Evolutionary conservation across 2,888 invertebrate species (phyloP).

Genomic region (Clivina fossor): DNA sequence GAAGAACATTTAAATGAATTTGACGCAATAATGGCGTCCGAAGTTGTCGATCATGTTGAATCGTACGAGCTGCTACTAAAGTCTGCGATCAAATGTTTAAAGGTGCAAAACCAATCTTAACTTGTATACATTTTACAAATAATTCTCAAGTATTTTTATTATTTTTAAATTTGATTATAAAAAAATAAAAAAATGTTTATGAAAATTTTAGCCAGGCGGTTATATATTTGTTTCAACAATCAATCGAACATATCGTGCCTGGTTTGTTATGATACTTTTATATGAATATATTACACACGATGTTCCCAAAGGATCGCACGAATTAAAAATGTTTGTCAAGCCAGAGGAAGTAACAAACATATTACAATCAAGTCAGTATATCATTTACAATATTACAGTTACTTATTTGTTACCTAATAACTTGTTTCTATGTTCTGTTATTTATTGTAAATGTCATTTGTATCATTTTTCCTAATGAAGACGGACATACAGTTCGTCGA

Average conservation of each 20-base stretch:
- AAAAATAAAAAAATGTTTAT: too few species aligned
- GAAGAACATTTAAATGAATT: conserved; percentile 58
- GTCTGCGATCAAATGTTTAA: conserved; percentile 65
- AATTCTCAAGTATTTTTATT: too few species aligned
- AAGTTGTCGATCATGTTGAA: conserved; percentile 86
- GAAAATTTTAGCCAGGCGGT: conserved; percentile 59
- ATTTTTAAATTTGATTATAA: too few species aligned
- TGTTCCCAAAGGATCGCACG: conserved; percentile 84
- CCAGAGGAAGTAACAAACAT: conserved; percentile 75
- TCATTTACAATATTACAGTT: too few species aligned
- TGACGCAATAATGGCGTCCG: conserved; percentile 85
- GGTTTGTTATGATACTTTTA: conserved; percentile 67
- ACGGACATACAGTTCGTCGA: too few species aligned
- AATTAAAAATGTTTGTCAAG: conserved; percentile 84
- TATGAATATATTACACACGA: conserved; percentile 76
- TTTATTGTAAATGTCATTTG: too few species aligned
- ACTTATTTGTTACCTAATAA: too few species aligned
- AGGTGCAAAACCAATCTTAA: too few species aligned
- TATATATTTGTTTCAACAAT: conserved; percentile 71
- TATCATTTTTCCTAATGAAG: too few species aligned
- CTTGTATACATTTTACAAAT: too few species aligned
- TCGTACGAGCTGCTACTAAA: conserved; percentile 72
- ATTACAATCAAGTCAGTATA: conserved; percentile 68
- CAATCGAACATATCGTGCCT: conserved; percentile 64
- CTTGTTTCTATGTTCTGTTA: too few species aligned